A percentile compares a stretch with the other conserved stretches of the same genome.
Evolutionary conservation across 2,797 vertebrate genomes (phyloP).

Genomic region (Poeciliopsis gracilis): DNA sequence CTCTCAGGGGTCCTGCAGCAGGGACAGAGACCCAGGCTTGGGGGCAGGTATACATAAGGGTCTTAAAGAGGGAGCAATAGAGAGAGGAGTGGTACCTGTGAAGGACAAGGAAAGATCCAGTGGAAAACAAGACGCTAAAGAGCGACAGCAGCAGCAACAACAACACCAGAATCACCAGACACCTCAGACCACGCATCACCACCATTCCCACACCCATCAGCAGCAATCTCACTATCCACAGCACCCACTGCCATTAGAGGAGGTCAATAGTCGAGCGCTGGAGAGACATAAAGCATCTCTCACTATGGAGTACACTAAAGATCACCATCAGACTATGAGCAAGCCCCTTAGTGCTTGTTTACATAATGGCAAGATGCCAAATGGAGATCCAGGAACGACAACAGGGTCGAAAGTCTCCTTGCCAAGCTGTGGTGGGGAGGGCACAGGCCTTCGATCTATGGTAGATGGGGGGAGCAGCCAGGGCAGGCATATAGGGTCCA

Average conservation of each 20-base stretch:
- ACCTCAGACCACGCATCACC: conserved; percentile 74
- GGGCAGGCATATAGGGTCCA: conserved; percentile 76
- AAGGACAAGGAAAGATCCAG: conserved; percentile 88
- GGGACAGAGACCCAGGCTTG: conserved; percentile 85
- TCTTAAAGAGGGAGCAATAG: conserved; percentile 86
- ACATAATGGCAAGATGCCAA: conserved; percentile 90
- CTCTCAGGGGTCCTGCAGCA: conserved; percentile 89
- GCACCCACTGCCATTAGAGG: conserved; percentile 81
- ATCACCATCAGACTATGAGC: conserved; percentile 79
- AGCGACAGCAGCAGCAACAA: conserved; percentile 74
- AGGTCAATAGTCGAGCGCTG: conserved; percentile 81
- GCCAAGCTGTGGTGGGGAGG: conserved; percentile 86
- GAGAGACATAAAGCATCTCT: conserved; percentile 88
- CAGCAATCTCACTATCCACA: conserved; percentile 78
- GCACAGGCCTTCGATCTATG: conserved; percentile 67
- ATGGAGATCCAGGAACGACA: conserved; percentile 80
- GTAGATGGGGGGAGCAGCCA: conserved; percentile 65
- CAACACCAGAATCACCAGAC: conserved; percentile 74
- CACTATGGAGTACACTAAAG: conserved; percentile 86
- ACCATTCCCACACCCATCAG: conserved; percentile 77
- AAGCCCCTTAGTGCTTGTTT: conserved; percentile 91
- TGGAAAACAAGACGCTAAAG: conserved; percentile 86
- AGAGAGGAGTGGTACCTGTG: conserved; percentile 83
- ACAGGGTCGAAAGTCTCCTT: conserved; percentile 78
- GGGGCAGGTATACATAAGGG: conserved; percentile 83